phyloP scores from a whole-genome alignment of 2,113 vertebrate species.

The Nothoprocta pentlandii region DNA sequence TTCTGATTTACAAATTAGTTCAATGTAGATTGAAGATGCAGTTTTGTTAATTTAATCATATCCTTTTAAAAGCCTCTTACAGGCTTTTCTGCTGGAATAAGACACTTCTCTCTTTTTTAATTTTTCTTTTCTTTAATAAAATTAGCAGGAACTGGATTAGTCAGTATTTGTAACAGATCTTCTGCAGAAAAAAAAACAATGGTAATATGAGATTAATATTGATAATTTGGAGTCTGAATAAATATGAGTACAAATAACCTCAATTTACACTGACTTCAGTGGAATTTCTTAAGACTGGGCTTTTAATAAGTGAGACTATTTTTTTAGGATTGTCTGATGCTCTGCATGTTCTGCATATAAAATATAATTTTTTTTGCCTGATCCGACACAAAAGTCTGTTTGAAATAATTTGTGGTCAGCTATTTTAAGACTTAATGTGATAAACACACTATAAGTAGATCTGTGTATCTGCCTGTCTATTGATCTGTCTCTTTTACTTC shows the following conservation, averaged over 20 bases:
- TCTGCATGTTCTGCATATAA: neutral
- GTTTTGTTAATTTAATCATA: neutral
- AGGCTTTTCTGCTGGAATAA: neutral
- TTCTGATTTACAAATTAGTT: neutral
- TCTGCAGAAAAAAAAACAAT: neutral
- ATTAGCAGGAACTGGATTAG: neutral
- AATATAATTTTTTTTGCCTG: neutral
- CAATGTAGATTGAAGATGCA: neutral
- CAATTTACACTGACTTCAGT: neutral
- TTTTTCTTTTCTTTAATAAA: neutral
- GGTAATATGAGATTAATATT: conserved; percentile 7
- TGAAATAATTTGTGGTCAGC: neutral
- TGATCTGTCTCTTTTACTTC: neutral
- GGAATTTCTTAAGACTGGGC: neutral
- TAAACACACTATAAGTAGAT: neutral
- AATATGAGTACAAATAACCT: neutral
- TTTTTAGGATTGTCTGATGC: neutral
- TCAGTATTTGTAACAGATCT: neutral
- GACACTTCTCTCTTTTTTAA: neutral
- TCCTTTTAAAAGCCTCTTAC: neutral
- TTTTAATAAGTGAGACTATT: conserved; percentile 10
- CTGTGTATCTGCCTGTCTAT: neutral
- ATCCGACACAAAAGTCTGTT: neutral
- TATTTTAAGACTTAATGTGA: neutral
- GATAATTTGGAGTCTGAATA: neutral